Evolutionary conservation across 2,113 vertebrate genomes (phyloP).

Genomic region (Atractosteus spatula): DNA sequence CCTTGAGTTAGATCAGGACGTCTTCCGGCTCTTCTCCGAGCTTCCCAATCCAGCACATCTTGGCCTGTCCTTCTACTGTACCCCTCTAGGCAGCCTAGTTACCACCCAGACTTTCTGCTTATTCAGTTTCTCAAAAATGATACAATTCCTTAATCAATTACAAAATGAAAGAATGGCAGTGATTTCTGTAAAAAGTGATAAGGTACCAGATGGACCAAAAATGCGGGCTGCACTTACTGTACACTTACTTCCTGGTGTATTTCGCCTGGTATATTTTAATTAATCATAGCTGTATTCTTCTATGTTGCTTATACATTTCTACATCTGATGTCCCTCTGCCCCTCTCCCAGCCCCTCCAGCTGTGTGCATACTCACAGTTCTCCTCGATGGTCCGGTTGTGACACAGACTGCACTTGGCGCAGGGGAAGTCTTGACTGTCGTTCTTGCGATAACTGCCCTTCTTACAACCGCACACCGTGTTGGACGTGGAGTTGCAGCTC

Average conservation of each 20-base stretch:
- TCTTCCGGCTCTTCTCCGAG: neutral
- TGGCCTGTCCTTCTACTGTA: neutral
- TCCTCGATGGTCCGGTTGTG: neutral
- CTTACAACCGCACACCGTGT: slow-evolving; percentile 25
- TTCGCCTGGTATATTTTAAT: neutral
- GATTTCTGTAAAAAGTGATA: no score
- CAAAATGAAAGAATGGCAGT: neutral
- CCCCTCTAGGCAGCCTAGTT: no score
- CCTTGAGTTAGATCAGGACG: neutral
- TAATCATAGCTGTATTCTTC: neutral
- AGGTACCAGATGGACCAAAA: no score
- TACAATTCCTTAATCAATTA: neutral
- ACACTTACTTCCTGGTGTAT: no score
- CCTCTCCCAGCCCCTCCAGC: no score
- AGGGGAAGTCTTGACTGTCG: neutral
- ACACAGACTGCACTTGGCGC: slow-evolving; percentile 9
- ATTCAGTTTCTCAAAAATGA: neutral
- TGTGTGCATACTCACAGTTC: neutral
- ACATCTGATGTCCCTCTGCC: no score
- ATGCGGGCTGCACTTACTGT: no score
- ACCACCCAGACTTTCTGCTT: no score
- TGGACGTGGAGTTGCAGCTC: neutral
- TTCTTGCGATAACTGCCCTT: slow-evolving; percentile 2
- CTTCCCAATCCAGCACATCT: no score
- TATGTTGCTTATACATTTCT: no score